Percentiles rank a stretch among this genome's conserved stretches.
Conservation (phyloP, 2,888 invertebrate genomes). For the Spisula subtruncata region DNA sequence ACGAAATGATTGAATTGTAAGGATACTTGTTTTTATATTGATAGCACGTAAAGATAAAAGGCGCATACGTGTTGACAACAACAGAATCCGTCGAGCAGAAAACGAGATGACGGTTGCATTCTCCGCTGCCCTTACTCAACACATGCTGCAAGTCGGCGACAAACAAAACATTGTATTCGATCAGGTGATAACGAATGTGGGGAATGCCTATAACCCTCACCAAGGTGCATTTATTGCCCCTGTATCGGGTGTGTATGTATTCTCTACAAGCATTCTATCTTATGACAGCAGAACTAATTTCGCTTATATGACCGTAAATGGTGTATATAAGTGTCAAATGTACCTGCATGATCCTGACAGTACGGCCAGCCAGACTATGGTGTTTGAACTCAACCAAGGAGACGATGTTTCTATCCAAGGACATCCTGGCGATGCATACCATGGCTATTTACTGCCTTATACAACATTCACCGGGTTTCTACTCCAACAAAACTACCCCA, state of each 20-base stretch:
- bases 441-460: not conserved
- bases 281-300: constrained; percentile 57
- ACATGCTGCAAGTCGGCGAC: not conserved
- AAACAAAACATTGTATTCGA: not conserved
- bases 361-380: not conserved
- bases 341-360: not conserved
- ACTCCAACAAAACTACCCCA: not conserved
- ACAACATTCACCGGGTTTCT: not conserved
- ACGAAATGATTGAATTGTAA: not conserved
- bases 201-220: not conserved
- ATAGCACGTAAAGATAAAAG: not conserved
- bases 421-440: not conserved
- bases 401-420: not conserved
- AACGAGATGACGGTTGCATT: not conserved
- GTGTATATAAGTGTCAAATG: not conserved
- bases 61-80: not conserved
- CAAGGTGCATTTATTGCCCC: not conserved
- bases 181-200: not conserved
- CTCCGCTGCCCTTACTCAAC: not conserved
- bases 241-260: not conserved
- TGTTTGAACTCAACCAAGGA: not conserved
- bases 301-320: not conserved
- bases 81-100: not conserved
- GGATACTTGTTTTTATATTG: not conserved
- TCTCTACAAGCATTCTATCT: constrained; percentile 35